Base-by-base conservation (phyloP, 2,888 invertebrate genomes). In the Tachina grossa region DNA sequence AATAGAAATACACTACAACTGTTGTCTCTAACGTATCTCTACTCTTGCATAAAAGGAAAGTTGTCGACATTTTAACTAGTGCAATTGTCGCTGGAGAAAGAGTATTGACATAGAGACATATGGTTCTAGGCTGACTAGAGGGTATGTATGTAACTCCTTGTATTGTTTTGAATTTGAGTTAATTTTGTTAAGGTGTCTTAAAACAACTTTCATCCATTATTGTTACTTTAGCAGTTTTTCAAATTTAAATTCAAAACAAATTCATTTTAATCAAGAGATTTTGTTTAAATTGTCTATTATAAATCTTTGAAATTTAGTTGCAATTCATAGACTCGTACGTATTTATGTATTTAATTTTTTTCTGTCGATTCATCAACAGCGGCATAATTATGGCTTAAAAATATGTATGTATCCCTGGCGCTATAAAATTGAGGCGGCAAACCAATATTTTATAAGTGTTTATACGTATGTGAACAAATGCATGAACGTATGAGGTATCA, bases 401-500 rank as follows among this genome's bases (percentile, higher is more conserved):
- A 90, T 90, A 91, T 90, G 89, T 90, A 89, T 90, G 89, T 90
- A 89, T 90, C 89, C 89, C 88, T 87, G 91, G 87, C 89, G 89
- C 89, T 88, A 88, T 85, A 82, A 81, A 76, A 80, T 65, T 55
- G 45, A 82, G 11, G 43, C 82, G 14, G 43, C 82, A 61, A 76
- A 66, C 19, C 59, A 63, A 78, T 71, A 71, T 16, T 75, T 75
- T 71, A 19, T 39, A 55, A 14, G 39, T 66, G 39, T 19, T 13
- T 45, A 53, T 61, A 13, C 45, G 47, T 74, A 66, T 66, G 47
- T 68, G 39, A 65, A 57, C 19, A 47, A 31, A 57, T 55, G 49
- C 53, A 39, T 39, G 31, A 43, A 57, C n/a, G 59, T 53, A 49
- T 49, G 9, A 57, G 68, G 69, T 57, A 65, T 69, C 76, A 49